These are phyloP conservation scores for Molanna angustata DNA, from an alignment of 2,888 invertebrate genomes.

Conservation along the genomic window DNA sequence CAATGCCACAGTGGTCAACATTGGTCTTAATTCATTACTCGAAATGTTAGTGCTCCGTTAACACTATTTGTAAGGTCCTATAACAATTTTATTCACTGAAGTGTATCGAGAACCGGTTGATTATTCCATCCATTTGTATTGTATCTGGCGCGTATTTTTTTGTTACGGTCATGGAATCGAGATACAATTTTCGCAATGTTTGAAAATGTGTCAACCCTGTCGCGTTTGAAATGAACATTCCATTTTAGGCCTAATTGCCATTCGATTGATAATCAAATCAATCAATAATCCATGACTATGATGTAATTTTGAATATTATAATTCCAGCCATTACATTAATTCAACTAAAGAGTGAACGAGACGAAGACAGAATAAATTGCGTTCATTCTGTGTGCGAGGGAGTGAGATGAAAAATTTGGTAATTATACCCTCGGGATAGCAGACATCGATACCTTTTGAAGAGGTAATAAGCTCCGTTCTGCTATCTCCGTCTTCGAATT, in stretches of 20 bases:
- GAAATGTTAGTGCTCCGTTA: too few species aligned
- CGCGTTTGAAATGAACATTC: conserved; percentile 14
- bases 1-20: too few species aligned
- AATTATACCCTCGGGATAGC: conserved; percentile 27
- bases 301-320: conserved; percentile 27
- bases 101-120: too few species aligned
- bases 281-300: conserved; percentile 24
- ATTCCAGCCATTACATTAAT: conserved; percentile 22
- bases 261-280: conserved; percentile 27
- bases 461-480: conserved; percentile 5
- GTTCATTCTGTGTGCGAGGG: not conserved
- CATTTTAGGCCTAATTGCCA: conserved; percentile 23
- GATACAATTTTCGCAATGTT: too few species aligned
- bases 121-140: too few species aligned
- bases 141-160: too few species aligned
- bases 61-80: too few species aligned
- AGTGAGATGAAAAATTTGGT: conserved; percentile 19
- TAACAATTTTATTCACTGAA: too few species aligned
- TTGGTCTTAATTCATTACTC: too few species aligned
- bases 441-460: conserved; percentile 27
- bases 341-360: conserved; percentile 13
- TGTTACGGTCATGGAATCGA: too few species aligned
- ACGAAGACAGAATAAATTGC: conserved; percentile 2
- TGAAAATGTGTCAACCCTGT: too few species aligned
- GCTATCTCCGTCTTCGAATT: conserved; percentile 10